Conservation (phyloP, 2,888 invertebrate genomes). For the Acrobasis suavella region DNA sequence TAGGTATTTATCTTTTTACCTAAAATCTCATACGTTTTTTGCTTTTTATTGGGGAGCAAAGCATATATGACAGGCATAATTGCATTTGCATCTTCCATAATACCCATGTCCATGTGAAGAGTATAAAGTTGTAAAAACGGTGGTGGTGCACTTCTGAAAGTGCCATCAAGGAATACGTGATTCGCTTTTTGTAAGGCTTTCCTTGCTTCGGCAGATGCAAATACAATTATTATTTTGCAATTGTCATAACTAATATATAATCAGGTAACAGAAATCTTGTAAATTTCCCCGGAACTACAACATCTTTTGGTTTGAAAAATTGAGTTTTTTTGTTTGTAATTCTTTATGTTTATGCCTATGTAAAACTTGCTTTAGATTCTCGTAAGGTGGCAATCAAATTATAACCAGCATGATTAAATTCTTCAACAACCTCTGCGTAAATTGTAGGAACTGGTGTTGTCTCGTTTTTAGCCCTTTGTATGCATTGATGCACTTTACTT, state of each 20-base stretch:
- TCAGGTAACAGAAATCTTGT: conserved; percentile 10
- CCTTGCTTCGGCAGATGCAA: conserved; percentile 14
- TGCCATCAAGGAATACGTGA: conserved; percentile 18
- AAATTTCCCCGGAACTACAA: conserved; percentile 14
- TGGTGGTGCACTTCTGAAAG: conserved; percentile 12
- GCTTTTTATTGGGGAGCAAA: conserved; percentile 24
- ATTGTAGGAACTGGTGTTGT: conserved; percentile 22
- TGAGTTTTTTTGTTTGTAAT: conserved; percentile 9
- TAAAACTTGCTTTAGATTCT: conserved; percentile 12
- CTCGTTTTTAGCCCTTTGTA: conserved; percentile 21
- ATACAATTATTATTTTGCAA: conserved; percentile 13
- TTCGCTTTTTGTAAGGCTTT: conserved; percentile 13
- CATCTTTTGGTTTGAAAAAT: conserved; percentile 15
- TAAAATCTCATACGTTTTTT: conserved; percentile 25
- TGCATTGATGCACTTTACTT: conserved; percentile 16
- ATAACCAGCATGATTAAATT: conserved; percentile 19
- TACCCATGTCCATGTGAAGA: conserved; percentile 11
- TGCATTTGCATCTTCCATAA: conserved; percentile 9
- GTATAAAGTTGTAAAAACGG: conserved; percentile 23
- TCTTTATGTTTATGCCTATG: conserved; percentile 13
- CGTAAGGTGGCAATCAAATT: conserved; percentile 11
- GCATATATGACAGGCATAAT: conserved; percentile 17
- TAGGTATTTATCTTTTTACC: conserved; percentile 24
- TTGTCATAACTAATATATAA: conserved; percentile 2
- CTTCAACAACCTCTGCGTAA: conserved; percentile 19